Evolutionary conservation across 2,113 vertebrate genomes (phyloP), one percentile per base, ranked within the genome.

Genomic region (Sminthopsis crassicaudata): DNA sequence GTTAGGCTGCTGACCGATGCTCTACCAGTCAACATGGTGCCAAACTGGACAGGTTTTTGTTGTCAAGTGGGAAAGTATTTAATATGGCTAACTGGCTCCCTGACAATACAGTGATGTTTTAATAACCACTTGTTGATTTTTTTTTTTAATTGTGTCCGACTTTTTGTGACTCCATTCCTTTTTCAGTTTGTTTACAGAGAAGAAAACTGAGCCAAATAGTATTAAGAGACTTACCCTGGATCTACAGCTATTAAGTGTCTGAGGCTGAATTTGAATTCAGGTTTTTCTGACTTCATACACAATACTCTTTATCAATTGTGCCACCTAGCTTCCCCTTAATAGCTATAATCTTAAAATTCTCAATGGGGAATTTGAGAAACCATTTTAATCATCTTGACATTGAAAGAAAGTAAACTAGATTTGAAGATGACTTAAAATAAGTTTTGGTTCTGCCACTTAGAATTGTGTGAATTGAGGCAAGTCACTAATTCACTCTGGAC

Each of bases 391-490:
- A 23, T 84, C n/a, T n/a, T 84, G 67, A 1, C 19, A 84, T 42
- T 36, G 30, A 67, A 51, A 23, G 53, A 23, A 84, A 84, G 67
- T 42, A 84, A 84, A 42, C n/a, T 84, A 84, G n/a, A 84, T 84
- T 23, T 42, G 67, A 7, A 23, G 16, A 84, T 23, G 16, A 84
- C 19, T 42, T n/a, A n/a, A n/a, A n/a, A n/a, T 76, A 30, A 60
- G 30, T 60, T 46, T 53, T 91, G 91, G 53, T 53, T 95, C 14
- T 90, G 88, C 46, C 48, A 42, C 93, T 94, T 92, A 48, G 94
- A 89, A 51, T n/a, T 91, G 54, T 54, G 8, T 76, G 42, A 95
- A 51, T 92, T 88, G 52, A 8, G 36, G 7, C 67, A 90, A 93
- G 50, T 90, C 89, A 46, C 42, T 90, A 92, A 48, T 88, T 8